Evolutionary conservation across 2,797 vertebrate genomes (phyloP).

Genomic region (Pipistrellus pipistrellus): DNA sequence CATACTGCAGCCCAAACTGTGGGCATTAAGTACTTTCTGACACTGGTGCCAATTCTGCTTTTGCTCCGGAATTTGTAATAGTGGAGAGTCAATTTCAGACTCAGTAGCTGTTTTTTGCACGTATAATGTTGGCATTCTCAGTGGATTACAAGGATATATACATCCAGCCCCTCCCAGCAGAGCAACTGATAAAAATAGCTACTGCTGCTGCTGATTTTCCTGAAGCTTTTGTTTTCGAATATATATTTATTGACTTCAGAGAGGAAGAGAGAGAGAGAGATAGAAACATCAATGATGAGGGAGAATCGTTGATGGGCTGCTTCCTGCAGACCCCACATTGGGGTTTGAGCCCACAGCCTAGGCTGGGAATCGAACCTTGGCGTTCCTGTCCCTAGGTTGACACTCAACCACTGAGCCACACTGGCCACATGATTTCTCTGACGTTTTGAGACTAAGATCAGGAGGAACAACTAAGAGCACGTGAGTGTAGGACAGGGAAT

Average conservation of each 20-base stretch:
- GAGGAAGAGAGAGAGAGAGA: no score
- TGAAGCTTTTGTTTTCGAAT: neutral
- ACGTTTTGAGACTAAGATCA: neutral
- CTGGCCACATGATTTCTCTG: neutral
- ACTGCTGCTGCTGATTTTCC: no score
- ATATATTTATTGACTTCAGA: no score
- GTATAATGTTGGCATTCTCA: neutral
- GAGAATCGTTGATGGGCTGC: no score
- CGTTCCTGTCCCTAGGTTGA: no score
- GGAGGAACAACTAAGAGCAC: neutral
- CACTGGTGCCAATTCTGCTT: slow-evolving; percentile 55
- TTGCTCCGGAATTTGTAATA: slow-evolving; percentile 53
- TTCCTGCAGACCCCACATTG: no score
- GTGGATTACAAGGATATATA: neutral
- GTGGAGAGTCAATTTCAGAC: neutral
- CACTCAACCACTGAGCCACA: no score
- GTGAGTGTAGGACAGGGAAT: neutral
- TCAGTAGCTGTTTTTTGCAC: neutral
- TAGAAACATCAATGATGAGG: no score
- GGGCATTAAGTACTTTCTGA: slow-evolving; percentile 69
- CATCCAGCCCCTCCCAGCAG: neutral
- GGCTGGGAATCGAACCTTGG: no score
- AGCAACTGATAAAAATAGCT: neutral
- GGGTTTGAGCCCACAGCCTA: no score
- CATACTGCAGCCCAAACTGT: slow-evolving; percentile 50